Evolutionary conservation across 2,797 vertebrate species (phyloP), one percentile per base, ranked within the genome.

Genomic region (Diceros bicornis): DNA sequence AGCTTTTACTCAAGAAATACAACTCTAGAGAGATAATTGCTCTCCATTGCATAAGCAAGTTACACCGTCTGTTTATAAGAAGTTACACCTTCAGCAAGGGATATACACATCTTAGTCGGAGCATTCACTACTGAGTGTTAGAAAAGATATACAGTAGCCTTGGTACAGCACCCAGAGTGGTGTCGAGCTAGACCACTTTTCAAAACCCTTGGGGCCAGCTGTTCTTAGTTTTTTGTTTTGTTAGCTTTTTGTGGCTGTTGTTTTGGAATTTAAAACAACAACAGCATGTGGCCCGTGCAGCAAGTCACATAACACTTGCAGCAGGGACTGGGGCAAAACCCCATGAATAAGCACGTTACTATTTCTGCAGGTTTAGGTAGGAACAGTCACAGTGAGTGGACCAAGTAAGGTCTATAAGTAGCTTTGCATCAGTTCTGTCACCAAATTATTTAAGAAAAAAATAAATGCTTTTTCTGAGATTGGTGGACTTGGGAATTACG

Each of bases 1-100:
- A 47, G 82, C 16, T 89, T 75, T 89, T 92, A 69, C 47, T 90
- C 61, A 59, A 72, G 55, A 96, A 95, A 90, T 61, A 57, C 27
- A 68, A 16, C 78, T 92, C 79, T 78, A 57, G 20, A 82, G 69
- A 78, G 8, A 55, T 62, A 52, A 90, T 64, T 82, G 17, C 57
- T 64, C 81, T 72, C 50, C 12, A 55, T 61, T 64, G 37, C 61
- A 66, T 57, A 87, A 44, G 27, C 66, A 87, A 44, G 50, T 59
- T 68, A 37, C 4, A 75, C 27, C 14, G 1, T 20, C 41, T 93
- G 21, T 84, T 93, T 79, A 55, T 57, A 64, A 94, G 29, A 86
- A 86, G 62, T n/a, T 32, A 68, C 32, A 55, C 18, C 25, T 93
- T 77, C 23, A 62, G 2, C 32, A 64, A 94, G 17, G 29, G 32